Conservation (phyloP, 2,797 vertebrate genomes). For the Enteromius anoplus region DNA sequence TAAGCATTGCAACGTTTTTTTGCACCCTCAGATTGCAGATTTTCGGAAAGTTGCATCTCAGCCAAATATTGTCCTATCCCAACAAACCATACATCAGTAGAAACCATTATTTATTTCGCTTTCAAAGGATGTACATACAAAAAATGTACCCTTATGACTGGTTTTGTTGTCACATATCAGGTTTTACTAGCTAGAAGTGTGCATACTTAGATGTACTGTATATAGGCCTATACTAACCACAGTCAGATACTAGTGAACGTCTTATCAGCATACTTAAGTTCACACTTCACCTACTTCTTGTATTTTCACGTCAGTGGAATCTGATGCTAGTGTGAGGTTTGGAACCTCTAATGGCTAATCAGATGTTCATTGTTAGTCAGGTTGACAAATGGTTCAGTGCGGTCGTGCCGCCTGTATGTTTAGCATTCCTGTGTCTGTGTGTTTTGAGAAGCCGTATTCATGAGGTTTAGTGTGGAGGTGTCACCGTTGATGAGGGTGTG, state of each 20-base stretch:
- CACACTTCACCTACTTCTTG: slow-evolving; percentile 42
- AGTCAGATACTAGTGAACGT: slow-evolving; percentile 41
- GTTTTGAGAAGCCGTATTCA: slow-evolving; percentile 72
- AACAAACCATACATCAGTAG: no score
- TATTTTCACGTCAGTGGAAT: background rate
- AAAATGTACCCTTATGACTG: no score
- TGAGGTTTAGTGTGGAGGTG: slow-evolving; percentile 48
- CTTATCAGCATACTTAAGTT: slow-evolving; percentile 7
- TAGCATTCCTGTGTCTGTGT: slow-evolving; percentile 72
- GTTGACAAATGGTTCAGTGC: slow-evolving; percentile 68
- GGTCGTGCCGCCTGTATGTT: slow-evolving; percentile 68
- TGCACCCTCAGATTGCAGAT: no score
- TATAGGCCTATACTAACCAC: background rate
- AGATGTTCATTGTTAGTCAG: slow-evolving; percentile 62
- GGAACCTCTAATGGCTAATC: slow-evolving; percentile 66
- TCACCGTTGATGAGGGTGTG: slow-evolving; percentile 65
- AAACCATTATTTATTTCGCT: no score
- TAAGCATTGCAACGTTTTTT: no score
- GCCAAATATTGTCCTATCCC: no score
- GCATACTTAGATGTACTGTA: slow-evolving; percentile 55
- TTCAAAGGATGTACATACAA: no score
- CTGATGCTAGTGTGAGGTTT: slow-evolving; percentile 48
- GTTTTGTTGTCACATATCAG: slow-evolving; percentile 17
- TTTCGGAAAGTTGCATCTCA: no score
- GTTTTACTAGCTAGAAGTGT: slow-evolving; percentile 55